phyloP scores from a whole-genome alignment of 2,797 vertebrate species.

The Sebastes trivittatus region DNA sequence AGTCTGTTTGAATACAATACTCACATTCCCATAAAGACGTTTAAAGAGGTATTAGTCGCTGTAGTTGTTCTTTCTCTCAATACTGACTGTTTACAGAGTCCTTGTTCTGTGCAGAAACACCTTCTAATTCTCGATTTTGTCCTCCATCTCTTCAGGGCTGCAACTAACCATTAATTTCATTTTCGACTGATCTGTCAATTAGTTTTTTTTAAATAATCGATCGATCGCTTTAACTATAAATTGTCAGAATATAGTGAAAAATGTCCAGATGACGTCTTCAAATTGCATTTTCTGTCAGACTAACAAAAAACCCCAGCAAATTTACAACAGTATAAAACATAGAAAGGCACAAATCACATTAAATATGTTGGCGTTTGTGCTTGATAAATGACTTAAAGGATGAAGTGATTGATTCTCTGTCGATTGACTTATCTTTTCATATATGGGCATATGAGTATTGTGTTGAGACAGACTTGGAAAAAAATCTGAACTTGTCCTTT shows the following conservation, averaged over 20 bases:
- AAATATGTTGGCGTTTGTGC: not conserved
- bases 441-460: not conserved
- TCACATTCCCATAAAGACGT: not conserved
- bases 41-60: not conserved
- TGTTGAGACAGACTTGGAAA: not conserved
- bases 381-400: not conserved
- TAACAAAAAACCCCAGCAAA: not conserved
- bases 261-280: not conserved
- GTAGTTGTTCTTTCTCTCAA: not conserved
- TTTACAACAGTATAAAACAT: not conserved
- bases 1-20: not conserved
- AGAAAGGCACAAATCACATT: not conserved
- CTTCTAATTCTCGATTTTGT: not conserved
- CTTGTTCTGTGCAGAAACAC: not conserved
- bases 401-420: not conserved
- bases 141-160: not conserved
- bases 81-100: not conserved
- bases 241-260: not conserved
- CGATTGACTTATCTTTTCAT: not conserved
- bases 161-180: not conserved
- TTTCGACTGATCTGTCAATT: not conserved
- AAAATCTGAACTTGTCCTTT: not conserved
- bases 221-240: not conserved
- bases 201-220: not conserved
- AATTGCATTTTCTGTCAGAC: not conserved